Evolutionary conservation across 2,888 invertebrate species (phyloP), one percentile per base, ranked within the genome.

Genomic region (Acronicta alni): DNA sequence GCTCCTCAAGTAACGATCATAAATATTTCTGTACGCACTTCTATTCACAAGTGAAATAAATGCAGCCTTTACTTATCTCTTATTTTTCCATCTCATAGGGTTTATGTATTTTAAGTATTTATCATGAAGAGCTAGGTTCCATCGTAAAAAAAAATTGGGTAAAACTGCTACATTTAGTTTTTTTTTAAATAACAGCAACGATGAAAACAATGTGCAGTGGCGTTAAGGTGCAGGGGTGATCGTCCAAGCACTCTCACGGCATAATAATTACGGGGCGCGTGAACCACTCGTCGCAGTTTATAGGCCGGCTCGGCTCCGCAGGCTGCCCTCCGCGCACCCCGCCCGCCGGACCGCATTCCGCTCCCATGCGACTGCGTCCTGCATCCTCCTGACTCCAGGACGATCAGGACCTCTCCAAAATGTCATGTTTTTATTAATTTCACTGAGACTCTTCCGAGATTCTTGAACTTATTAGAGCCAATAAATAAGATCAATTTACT

Each of bases 311-410:
- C 82, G 74, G 77, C 76, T 67, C 80, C 72, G 72, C 81, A 75
- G 62, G 72, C 74, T 71, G 69, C 77, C 74, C 71, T 58, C 75
- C 78, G 73, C 71, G 66, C 72, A 70, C 74, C 67, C 74, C 77
- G 82, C 85, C 81, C 81, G 89, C 87, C 86, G 90, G 89, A 93
- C 93, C 91, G 91, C 93, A 94, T 94, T 94, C 93, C 93, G 88
- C 93, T 94, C 93, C 93, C 93, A 94, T 91, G 91, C 92, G 92
- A 90, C 92, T 88, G 88, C 88, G 83, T 88, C 87, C 89, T 86
- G 86, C 83, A 85, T 85, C 86, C 86, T 87, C 85, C 84, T 72
- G 70, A 72, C 66, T 77, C 77, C 89, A 87, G 90, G 30, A 30
- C 12, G 30, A 30, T 2, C 30, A 30, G 30, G 88, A 89, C 85